Base-by-base conservation (phyloP, 2,113 vertebrate genomes). In the Psilopogon haemacephalus region DNA sequence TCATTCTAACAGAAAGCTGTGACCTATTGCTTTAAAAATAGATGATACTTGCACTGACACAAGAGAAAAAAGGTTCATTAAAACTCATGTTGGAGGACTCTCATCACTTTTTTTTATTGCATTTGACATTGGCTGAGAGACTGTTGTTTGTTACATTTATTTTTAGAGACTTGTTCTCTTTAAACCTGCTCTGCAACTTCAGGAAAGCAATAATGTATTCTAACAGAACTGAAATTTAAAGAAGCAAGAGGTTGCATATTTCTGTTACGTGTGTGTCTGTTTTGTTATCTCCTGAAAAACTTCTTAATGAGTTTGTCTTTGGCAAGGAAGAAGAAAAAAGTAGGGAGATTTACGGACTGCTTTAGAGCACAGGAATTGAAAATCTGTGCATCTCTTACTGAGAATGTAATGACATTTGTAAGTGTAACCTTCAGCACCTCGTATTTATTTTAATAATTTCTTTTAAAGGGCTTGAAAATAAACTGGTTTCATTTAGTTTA, bases 121-220 rank as follows among this genome's bases (percentile, higher is more conserved):
- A 86, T 96, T 96, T 97, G 97, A 97, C 95, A 90, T 83, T 94
- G 88, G 86, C 70, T 85, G 94, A 95, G 79, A 97, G 83, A 90
- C 59, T 84, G 76, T 93, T 97, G 90, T 80, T 95, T 95, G 96
- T 97, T 97, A 94, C 95, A 62, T 95, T 98, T 97, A 97, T 97
- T 97, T 98, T 98, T 97, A 96, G 96, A 92, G 89, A 73, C 93
- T 95, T 90, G 85, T 95, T 96, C 94, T 97, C 70, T 88, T 95
- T 95, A 91, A 95, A 85, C 59, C 65, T 89, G 75, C 63, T 94
- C 63, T 95, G 73, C 59, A 89, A 75, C 28, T 91, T 78, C 67
- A 92, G 72, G 60, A 91, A 81, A 91, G 85, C 55, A 90, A 27
- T 95, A 85, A 86, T 72, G 74, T 73, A 86, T 95, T 93, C 67